Base-by-base conservation (phyloP, 2,888 invertebrate species). In the Drosophila austrosaltans region DNA sequence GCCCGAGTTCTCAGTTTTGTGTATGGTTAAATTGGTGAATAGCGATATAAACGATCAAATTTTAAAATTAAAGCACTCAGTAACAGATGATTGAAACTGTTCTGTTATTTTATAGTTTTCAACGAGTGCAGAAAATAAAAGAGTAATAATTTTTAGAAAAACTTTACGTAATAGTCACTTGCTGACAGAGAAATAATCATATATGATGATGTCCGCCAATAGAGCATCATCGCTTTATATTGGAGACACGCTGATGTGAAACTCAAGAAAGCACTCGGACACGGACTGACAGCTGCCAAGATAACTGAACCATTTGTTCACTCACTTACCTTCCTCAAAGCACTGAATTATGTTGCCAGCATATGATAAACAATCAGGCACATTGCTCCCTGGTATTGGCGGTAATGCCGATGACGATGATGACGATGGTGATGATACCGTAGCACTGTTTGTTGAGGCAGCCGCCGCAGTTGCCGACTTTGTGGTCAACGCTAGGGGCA, bases 301-400 rank as follows among this genome's bases (percentile, higher is more conserved):
- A 54, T 44, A 59, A 56, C 54, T n/a, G 25, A 12, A 12, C 20
- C 36, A 56, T 5, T 57, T 57, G 12, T 22, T 30, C 53, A 22
- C 36, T 57, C 57, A 84, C 89, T 82, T 58, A 96, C 96, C 97
- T 94, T 97, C 97, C 92, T 97, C 96, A 87, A 96, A 96, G 92
- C 97, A 97, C 91, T 96, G 96, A 61, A 96, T 95, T 82, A 97
- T 96, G 92, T 96, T 96, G 40, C 97, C 97, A 79, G 96, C 96
- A 91, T 95, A 97, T 0, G 96, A 95, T 64, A 96, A 94, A 91
- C 97, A 97, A 60, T 95, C 94, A 70, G 96, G 94, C 57, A 94
- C 78, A 79, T 70, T 79, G 84, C 39, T 57, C 36, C n/a, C 44
- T n/a, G 64, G 40, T 61, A 65, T 65, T 25, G 69, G 48, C 6